Evolutionary conservation across 2,113 vertebrate species (phyloP).

Genomic region (Litocranius walleri): DNA sequence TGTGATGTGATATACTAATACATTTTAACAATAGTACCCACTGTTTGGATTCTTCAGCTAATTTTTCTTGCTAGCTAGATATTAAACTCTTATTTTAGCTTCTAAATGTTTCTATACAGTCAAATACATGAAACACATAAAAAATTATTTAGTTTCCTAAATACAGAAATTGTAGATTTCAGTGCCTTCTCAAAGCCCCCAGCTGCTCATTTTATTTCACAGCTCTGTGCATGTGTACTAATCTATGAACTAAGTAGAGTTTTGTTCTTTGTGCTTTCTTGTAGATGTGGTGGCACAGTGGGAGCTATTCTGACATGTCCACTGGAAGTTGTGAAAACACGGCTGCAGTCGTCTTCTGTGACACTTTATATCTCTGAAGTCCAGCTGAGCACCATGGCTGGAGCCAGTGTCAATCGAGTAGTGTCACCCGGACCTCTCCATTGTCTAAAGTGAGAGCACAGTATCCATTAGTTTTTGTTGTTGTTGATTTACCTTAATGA

Average conservation of each 20-base stretch:
- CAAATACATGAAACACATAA: not conserved
- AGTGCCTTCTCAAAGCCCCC: not conserved
- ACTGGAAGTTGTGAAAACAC: slow-evolving; percentile 98
- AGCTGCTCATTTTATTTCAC: not conserved
- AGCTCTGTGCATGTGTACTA: not conserved
- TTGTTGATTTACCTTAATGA: not conserved
- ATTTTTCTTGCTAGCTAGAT: not conserved
- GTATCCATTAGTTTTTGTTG: not conserved
- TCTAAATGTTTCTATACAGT: not conserved
- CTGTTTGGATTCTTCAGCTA: not conserved
- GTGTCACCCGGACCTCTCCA: slow-evolving; percentile 95
- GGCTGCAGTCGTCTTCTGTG: slow-evolving; percentile 95
- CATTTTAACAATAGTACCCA: not conserved
- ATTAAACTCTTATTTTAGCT: not conserved
- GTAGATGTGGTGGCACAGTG: slow-evolving; percentile 97
- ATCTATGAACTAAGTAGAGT: not conserved
- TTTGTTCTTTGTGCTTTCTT: not conserved
- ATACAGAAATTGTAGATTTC: not conserved
- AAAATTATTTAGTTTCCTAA: not conserved
- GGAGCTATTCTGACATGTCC: slow-evolving; percentile 98
- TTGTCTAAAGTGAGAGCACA: slow-evolving; percentile 93
- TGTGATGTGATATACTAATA: not conserved
- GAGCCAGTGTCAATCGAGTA: slow-evolving; percentile 87
- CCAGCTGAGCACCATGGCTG: slow-evolving; percentile 92
- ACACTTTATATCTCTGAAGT: slow-evolving; percentile 96